These are phyloP conservation scores for Cryptocheilus praepositus DNA, from an alignment of 2,888 invertebrate genomes.

Conservation along the genomic window DNA sequence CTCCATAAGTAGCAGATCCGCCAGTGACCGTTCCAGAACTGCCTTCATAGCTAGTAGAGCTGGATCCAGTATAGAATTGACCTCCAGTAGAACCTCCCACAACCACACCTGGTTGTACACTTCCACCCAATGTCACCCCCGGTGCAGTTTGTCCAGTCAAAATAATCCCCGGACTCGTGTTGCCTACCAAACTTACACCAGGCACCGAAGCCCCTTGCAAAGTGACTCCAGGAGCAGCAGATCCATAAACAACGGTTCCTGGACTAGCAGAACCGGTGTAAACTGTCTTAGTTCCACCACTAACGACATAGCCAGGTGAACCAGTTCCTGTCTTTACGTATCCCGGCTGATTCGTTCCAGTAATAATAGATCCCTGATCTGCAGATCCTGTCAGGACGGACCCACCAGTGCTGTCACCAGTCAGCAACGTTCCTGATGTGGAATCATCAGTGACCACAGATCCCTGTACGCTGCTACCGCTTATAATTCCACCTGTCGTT, in stretches of 20 bases:
- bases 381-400: slow-evolving; percentile 32
- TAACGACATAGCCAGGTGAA: slow-evolving; percentile 54
- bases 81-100: slow-evolving; percentile 29
- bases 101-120: slow-evolving; percentile 35
- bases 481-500: slow-evolving; percentile 35
- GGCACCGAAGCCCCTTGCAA: slow-evolving; percentile 36
- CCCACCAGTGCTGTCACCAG: slow-evolving; percentile 49
- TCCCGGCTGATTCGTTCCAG: slow-evolving; percentile 49
- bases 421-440: slow-evolving; percentile 46
- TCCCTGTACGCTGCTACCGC: slow-evolving; percentile 42
- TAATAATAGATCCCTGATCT: slow-evolving; percentile 46
- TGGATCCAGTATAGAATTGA: slow-evolving; percentile 19
- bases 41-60: slow-evolving; percentile 18
- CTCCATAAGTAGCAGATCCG: no score
- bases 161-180: slow-evolving; percentile 37
- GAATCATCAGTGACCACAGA: slow-evolving; percentile 41
- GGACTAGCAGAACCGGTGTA: slow-evolving; percentile 43
- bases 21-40: background rate
- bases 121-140: slow-evolving; percentile 41
- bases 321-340: slow-evolving; percentile 50
- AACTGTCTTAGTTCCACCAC: slow-evolving; percentile 48
- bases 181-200: slow-evolving; percentile 43
- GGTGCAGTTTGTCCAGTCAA: slow-evolving; percentile 50
- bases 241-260: slow-evolving; percentile 38
- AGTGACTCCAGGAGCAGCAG: slow-evolving; percentile 33